Conservation (phyloP, 2,888 invertebrate species). For the Sphinx pinastri region DNA sequence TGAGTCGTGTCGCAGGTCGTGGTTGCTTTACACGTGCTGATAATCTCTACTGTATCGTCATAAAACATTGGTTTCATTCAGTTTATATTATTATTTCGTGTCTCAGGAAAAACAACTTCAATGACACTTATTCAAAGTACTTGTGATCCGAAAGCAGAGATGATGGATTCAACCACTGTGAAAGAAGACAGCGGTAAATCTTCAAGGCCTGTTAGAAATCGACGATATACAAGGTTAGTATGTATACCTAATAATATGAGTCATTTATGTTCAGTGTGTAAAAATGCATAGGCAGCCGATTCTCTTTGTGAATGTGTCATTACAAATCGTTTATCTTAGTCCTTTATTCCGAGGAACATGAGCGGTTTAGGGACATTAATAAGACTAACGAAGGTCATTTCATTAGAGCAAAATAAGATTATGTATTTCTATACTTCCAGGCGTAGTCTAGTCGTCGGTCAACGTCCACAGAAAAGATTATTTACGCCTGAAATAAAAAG, state of each 20-base stretch:
- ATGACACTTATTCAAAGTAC: constrained; percentile 74
- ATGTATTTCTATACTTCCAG: constrained; percentile 58
- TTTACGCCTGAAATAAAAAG: constrained; percentile 92
- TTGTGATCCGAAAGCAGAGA: constrained; percentile 53
- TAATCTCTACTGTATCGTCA: constrained; percentile 28
- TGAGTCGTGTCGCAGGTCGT: constrained; percentile 72
- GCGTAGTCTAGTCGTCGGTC: constrained; percentile 83
- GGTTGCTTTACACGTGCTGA: constrained; percentile 77
- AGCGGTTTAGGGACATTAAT: not conserved
- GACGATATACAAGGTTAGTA: constrained; percentile 88
- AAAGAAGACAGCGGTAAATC: constrained; percentile 79
- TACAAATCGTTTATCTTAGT: constrained; percentile 30
- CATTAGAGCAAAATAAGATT: not conserved
- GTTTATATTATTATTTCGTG: constrained; percentile 34
- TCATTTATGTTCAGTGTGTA: constrained; percentile 71
- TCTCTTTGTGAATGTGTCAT: constrained; percentile 76
- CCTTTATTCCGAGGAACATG: constrained; percentile 27
- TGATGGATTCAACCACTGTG: constrained; percentile 65
- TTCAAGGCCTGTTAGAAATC: constrained; percentile 87
- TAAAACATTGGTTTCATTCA: constrained; percentile 30
- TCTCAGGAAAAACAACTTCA: constrained; percentile 43
- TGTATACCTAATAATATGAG: constrained; percentile 53
- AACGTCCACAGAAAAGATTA: constrained; percentile 87
- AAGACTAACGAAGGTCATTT: constrained; percentile 21
- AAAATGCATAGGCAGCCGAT: constrained; percentile 47